Base-by-base conservation (phyloP, 2,797 vertebrate species). In the Stomatorhinus walkeri region DNA sequence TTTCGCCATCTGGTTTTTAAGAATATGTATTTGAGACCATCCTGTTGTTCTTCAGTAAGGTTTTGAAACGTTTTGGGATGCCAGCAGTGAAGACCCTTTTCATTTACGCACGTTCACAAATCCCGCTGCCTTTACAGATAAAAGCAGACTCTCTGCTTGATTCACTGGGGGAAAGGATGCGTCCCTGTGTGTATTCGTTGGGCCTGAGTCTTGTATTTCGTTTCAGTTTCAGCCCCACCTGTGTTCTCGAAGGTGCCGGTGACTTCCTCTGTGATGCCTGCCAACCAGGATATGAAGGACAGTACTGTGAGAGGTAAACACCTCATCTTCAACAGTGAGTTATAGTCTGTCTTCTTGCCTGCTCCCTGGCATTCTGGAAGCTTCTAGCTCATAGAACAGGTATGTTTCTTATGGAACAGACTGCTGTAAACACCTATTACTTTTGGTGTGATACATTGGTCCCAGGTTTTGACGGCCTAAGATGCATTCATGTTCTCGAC, bases 161-260 rank as follows among this genome's bases (percentile, higher is more conserved):
- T 85, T 85, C 22, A 14, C 22, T 51, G 48, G 22, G 46, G 8
- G 46, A 51, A 12, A 43, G 72, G 40, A 46, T 19, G 76, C 9
- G 16, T 81, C 76, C 19, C 61, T 46, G 24, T 48, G 12, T 36
- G 61, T 1, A 32, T 52, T 28, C 24, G 7, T 46, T 72, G 87
- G 9, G 19, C 28, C 16, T 54, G 64, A 46, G 12, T 88, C 40
- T 22, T 49, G n/a, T 48, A 22, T 14, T 72, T 64, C 2, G 2
- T 56, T 93, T 40, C 90, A 99, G 98, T 91, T 99, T 98, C 93
- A 99, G 98, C 88, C 94, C 96, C 16, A 97, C 96, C 0, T 99
- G 98, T 91, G 92, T 96, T 83, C 90, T 94, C 5, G 96, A 97
- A 24, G 97, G 94, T 8, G 91, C 89, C 0, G 91, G 92, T 0